Conservation (phyloP, 2,888 invertebrate genomes). For the Bursaphelenchus okinawaensis region DNA sequence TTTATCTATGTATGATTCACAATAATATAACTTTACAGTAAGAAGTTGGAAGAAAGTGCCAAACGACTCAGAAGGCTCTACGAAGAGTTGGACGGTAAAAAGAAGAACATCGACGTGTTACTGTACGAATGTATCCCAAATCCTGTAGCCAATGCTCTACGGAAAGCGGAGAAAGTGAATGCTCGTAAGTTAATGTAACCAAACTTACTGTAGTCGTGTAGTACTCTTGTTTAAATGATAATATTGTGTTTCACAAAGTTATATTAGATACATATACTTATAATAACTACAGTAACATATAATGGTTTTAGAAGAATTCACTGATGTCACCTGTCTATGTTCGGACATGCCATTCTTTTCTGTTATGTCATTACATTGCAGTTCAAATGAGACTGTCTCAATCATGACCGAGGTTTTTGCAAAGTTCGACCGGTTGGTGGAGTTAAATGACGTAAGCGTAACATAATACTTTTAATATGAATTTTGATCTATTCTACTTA, state of each 20-base stretch:
- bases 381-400: conserved; percentile 56
- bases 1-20: background rate
- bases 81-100: conserved; percentile 41
- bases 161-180: conserved; percentile 36
- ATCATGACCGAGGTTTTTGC: conserved; percentile 59
- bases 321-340: conserved; percentile 56
- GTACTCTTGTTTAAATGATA: too few species aligned
- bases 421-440: conserved; percentile 46
- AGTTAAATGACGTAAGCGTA: conserved; percentile 20
- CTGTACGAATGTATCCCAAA: conserved; percentile 46
- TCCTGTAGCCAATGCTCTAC: conserved; percentile 39
- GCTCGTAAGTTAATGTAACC: conserved; percentile 31
- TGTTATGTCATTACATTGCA: conserved; percentile 55
- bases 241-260: too few species aligned
- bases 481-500: background rate
- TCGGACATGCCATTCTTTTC: conserved; percentile 60
- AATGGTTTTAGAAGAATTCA: conserved; percentile 43
- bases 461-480: background rate
- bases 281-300: too few species aligned
- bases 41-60: conserved; percentile 48
- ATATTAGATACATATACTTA: too few species aligned
- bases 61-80: conserved; percentile 39
- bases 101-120: conserved; percentile 37
- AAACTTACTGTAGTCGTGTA: too few species aligned
- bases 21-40: conserved; percentile 31